Percentiles rank a stretch among this genome's conserved stretches.
phyloP scores from a whole-genome alignment of 2,797 vertebrate genomes.

The Parauchenoglanis punctatus region DNA sequence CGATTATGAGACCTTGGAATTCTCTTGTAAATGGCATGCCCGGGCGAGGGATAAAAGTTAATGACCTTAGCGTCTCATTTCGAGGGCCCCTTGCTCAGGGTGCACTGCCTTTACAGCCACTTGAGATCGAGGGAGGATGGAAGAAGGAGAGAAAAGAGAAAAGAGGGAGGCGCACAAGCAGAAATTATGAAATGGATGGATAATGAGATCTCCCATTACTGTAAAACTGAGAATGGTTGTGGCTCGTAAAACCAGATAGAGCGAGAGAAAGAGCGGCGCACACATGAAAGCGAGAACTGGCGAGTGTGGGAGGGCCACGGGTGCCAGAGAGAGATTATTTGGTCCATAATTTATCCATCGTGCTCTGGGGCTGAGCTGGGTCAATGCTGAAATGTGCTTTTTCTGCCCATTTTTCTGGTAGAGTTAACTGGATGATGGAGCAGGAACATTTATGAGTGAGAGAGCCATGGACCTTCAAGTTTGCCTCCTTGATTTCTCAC shows the following conservation, averaged over 20 bases:
- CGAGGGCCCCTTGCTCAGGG: slow-evolving; percentile 60
- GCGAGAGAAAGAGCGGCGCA: slow-evolving; percentile 46
- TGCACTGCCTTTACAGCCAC: slow-evolving; percentile 65
- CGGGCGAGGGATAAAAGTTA: slow-evolving; percentile 74
- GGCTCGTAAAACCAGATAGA: slow-evolving; percentile 66
- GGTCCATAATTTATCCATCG: slow-evolving; percentile 47
- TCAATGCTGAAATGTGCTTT: slow-evolving; percentile 26
- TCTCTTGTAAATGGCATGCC: slow-evolving; percentile 63
- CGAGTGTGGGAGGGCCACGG: slow-evolving; percentile 30
- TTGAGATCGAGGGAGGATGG: slow-evolving; percentile 59
- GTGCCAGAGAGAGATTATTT: slow-evolving; percentile 34
- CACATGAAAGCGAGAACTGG: slow-evolving; percentile 61
- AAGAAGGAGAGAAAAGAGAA: slow-evolving; percentile 12
- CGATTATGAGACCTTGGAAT: slow-evolving; percentile 48
- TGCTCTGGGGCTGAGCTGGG: slow-evolving; percentile 20
- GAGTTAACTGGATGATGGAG: slow-evolving; percentile 24
- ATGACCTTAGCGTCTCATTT: slow-evolving; percentile 75
- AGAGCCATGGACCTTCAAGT: background rate
- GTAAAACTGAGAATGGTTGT: slow-evolving; percentile 67
- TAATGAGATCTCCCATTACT: slow-evolving; percentile 73
- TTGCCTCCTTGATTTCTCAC: background rate
- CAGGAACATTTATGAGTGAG: background rate
- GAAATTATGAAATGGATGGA: slow-evolving; percentile 58
- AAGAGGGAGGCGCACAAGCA: slow-evolving; percentile 43
- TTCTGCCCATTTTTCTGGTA: slow-evolving; percentile 16